A percentile compares a stretch with the other conserved stretches of the same genome.
These are phyloP conservation scores for Phylloscopus trochilus DNA, from an alignment of 2,113 vertebrate genomes.

Conservation along the genomic window DNA sequence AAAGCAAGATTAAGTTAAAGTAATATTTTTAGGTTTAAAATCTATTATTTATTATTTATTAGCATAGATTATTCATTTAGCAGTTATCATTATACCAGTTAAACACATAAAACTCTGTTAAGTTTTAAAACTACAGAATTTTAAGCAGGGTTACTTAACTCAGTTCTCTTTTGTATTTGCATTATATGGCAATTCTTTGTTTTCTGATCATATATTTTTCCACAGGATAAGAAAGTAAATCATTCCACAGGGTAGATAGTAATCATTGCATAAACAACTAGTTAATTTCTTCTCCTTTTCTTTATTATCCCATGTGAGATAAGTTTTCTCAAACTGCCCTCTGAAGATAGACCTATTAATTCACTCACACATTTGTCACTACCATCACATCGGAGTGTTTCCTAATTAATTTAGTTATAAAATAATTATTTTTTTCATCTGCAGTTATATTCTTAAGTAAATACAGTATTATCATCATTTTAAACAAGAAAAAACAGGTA, in stretches of 20 bases:
- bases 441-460: neutral
- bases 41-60: neutral
- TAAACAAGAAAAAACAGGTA: neutral
- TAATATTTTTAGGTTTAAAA: neutral
- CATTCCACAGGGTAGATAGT: neutral
- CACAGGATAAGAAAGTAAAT: neutral
- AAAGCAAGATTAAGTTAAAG: neutral
- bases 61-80: neutral
- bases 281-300: neutral
- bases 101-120: neutral
- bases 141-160: neutral
- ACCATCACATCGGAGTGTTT: neutral
- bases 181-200: neutral
- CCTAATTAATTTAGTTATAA: neutral
- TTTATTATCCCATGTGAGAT: neutral
- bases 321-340: neutral
- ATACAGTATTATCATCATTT: neutral
- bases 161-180: neutral
- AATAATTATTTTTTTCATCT: neutral
- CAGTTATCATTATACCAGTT: neutral
- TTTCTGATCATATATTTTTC: constrained; percentile 12
- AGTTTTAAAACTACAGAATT: neutral
- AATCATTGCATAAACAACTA: neutral
- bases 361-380: neutral
- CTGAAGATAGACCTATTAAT: neutral